Base-by-base conservation (phyloP, 2,888 invertebrate genomes). In the Heliconius aoede region DNA sequence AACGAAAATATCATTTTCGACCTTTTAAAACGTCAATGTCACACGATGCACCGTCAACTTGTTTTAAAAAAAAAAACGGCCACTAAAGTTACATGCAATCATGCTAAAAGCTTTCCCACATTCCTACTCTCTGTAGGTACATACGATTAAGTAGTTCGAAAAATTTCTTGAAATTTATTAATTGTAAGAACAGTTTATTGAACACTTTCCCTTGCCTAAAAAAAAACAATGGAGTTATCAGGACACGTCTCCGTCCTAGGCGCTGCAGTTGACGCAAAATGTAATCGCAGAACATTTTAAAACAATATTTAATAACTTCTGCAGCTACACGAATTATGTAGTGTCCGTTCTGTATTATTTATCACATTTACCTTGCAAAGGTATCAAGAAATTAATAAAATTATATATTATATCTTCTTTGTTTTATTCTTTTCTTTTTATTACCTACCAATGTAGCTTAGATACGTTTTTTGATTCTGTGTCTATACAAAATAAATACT, bases 341-440 rank as follows among this genome's bases (percentile, higher is more conserved):
- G 90, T 89, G 86, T 88, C 89, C 88, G 86, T 90, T 89, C 89
- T 88, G 87, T 90, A 89, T 89, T 87, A 89, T 90, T 90, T 87
- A 88, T 85, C 86, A 85, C 84, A 87, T 87, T 84, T 89, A 90
- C 92, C 92, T 93, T 93, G 85, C 91, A 92, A 93, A 93, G 93
- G 93, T 94, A 90, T 91, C 89, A 86, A 88, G 85, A 88, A 90
- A 90, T 89, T 88, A 91, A 92, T 90, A 92, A 92, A 91, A 90
- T 81, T 76, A 83, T 81, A 82, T 82, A 82, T 82, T 79, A 81
- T 80, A 79, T 13, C 46, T 9, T 46, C 11, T 77, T 68, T 75
- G 73, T 81, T 77, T 76, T 58, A 74, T 72, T 73, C 67, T 21
- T 26, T 40, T 9, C 61, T 46, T 32, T 36, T 11, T 11, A 8